Conservation (phyloP, 92 coral and sea anemone species). For the Palythoa grandis region DNA sequence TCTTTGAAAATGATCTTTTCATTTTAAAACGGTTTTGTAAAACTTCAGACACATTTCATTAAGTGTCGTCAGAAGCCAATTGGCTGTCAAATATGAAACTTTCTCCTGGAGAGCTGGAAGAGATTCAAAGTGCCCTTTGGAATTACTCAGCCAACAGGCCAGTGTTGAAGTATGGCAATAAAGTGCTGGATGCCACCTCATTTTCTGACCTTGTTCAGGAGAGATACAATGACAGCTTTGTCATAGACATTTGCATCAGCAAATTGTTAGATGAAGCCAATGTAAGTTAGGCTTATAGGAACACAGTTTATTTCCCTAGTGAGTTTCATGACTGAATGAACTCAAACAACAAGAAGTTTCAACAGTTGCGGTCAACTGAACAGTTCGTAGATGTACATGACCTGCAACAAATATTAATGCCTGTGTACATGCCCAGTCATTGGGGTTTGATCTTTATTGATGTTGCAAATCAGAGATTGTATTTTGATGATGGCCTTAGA, state of each 20-base stretch:
- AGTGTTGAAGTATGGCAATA: slow-evolving; percentile 36
- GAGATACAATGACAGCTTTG: slow-evolving; percentile 57
- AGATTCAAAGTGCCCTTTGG: slow-evolving; percentile 49
- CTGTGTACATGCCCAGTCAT: too few relatives aligned
- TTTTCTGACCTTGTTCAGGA: slow-evolving; percentile 53
- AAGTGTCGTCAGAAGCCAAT: slow-evolving; percentile 43
- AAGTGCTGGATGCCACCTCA: slow-evolving; percentile 48
- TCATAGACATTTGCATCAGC: slow-evolving; percentile 51
- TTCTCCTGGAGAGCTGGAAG: slow-evolving; percentile 21
- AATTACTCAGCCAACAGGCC: slow-evolving; percentile 38
- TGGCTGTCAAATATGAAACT: slow-evolving; percentile 49
- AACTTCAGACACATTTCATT: slow-evolving; percentile 16
- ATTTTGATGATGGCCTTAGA: slow-evolving; percentile 65
- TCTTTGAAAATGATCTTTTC: slow-evolving; percentile 49
- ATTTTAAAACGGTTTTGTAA: slow-evolving; percentile 49
- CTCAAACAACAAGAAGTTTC: slow-evolving; percentile 31
- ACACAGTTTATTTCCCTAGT: slow-evolving; percentile 48
- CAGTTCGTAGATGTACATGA: neutral
- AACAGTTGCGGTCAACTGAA: neutral
- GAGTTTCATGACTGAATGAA: slow-evolving; percentile 58
- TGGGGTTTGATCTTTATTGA: slow-evolving; percentile 53
- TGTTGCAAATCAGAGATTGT: slow-evolving; percentile 19
- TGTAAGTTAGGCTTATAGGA: neutral
- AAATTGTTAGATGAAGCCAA: slow-evolving; percentile 44
- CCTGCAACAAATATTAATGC: slow-evolving; percentile 33